Base-by-base conservation (phyloP, 1,140 invertebrate species). In the Eufriesea mexicana region DNA sequence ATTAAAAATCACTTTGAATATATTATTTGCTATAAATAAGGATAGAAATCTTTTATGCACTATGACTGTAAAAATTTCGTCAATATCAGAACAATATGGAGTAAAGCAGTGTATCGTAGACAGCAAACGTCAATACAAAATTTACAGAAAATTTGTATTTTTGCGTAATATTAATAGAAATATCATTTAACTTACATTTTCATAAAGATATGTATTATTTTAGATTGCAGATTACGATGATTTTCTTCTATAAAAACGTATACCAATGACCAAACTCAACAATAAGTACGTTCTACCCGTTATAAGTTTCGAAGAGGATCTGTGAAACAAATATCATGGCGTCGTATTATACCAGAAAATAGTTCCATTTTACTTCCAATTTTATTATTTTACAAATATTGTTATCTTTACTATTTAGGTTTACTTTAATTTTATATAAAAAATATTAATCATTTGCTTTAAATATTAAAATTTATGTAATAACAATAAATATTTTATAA, bases 271-370 rank as follows among this genome's bases (percentile, higher is more conserved):
- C 12, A 68, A 0, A 62, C 18, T 20, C 18, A 67, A 47, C 5
- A 8, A 57, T 57, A 66, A 45, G 70, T 59, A 67, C 14, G 49
- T 12, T 75, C 23, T 23, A 61, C 18, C 62, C 70, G 55, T 74
- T 57, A 42, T 45, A 45, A 47, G 61, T 35, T 61, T 51, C 42
- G 12, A 61, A 81, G 35, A 47, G 72, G 55, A 75, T 68, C 62
- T 81, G 61, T 64, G 62, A 80, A 80, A 74, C 70, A 73, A 84
- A 81, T 68, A 62, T 84, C 70, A 84, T 84, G 83, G 78, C 78
- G 83, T 71, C 83, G 78, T n/a, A 45, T 66, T 51, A 20, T n/a
- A 68, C 5, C 71, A 81, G 23, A 20, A 84, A 84, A 70, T 84
- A 84, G 71, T 74, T 35, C 71, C 62, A 47, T 1, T 62, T 61